Percentiles rank a stretch among this genome's conserved stretches.
These are phyloP conservation scores for Lithophane semibrunnea DNA, from an alignment of 2,888 invertebrate genomes.

Conservation along the genomic window DNA sequence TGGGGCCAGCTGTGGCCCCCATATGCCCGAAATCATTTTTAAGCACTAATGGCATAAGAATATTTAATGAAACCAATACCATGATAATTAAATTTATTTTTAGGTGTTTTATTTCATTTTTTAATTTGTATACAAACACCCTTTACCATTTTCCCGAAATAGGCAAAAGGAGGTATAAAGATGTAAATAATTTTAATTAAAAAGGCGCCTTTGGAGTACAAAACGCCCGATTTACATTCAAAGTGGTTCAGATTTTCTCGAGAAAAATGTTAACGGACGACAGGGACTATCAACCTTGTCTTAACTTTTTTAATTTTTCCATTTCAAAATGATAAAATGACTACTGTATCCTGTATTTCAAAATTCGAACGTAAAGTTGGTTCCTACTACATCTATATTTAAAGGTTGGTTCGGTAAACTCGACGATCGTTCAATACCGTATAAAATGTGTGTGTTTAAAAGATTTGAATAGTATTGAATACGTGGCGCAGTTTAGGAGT, in stretches of 20 bases:
- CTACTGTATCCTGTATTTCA: slow-evolving; percentile 18
- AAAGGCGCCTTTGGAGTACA: slow-evolving; percentile 39
- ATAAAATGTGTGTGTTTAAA: slow-evolving; percentile 36
- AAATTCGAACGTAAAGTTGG: slow-evolving; percentile 31
- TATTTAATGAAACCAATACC: too few species aligned
- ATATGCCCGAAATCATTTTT: too few species aligned
- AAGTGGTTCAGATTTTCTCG: slow-evolving; percentile 45
- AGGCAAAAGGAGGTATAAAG: slow-evolving; percentile 16
- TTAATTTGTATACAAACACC: too few species aligned
- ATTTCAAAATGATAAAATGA: slow-evolving; percentile 38
- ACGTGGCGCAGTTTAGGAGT: slow-evolving; percentile 39
- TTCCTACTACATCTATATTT: slow-evolving; percentile 6
- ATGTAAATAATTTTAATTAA: slow-evolving; percentile 54
- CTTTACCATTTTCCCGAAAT: slow-evolving; percentile 11
- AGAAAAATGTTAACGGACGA: slow-evolving; percentile 42
- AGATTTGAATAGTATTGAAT: slow-evolving; percentile 50
- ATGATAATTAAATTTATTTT: too few species aligned
- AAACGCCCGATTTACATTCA: slow-evolving; percentile 56
- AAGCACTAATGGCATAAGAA: too few species aligned
- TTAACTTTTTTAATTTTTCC: slow-evolving; percentile 46
- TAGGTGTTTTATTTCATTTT: too few species aligned
- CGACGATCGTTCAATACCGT: slow-evolving; percentile 5
- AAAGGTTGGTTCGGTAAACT: slow-evolving; percentile 12
- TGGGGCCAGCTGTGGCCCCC: too few species aligned
- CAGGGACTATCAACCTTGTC: slow-evolving; percentile 24